Evolutionary conservation across 2,888 invertebrate species (phyloP).

Genomic region (Halocaridina rubra): DNA sequence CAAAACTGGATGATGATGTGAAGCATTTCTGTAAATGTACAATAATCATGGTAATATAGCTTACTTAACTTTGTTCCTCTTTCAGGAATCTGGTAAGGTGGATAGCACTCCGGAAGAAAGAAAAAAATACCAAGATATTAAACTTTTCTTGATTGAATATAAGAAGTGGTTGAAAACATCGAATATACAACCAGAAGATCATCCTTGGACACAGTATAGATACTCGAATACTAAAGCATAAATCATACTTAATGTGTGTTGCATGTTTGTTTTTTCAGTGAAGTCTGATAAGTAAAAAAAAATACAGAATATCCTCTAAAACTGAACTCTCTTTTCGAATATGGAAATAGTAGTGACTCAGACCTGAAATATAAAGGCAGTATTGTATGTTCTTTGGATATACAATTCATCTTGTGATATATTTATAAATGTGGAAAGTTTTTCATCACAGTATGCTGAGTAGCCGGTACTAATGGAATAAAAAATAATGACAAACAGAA

Average conservation of each 20-base stretch:
- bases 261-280: neutral
- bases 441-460: no score
- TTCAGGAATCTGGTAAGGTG: neutral
- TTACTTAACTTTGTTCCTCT: neutral
- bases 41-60: neutral
- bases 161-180: conserved; percentile 47
- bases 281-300: no score
- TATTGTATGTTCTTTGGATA: no score
- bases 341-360: no score
- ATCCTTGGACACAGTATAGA: conserved; percentile 52
- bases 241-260: no score
- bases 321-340: no score
- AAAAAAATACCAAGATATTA: conserved; percentile 3
- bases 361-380: no score
- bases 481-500: no score
- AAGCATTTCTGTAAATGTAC: neutral
- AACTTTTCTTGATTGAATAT: conserved; percentile 35
- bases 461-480: no score
- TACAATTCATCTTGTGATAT: no score
- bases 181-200: conserved; percentile 29
- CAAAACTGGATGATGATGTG: neutral
- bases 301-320: no score
- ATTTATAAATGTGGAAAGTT: no score
- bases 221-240: neutral
- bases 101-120: neutral